Evolutionary conservation across 1,140 invertebrate genomes (phyloP), one percentile per base, ranked within the genome.

Genomic region (Panagrolaimus sp.): DNA sequence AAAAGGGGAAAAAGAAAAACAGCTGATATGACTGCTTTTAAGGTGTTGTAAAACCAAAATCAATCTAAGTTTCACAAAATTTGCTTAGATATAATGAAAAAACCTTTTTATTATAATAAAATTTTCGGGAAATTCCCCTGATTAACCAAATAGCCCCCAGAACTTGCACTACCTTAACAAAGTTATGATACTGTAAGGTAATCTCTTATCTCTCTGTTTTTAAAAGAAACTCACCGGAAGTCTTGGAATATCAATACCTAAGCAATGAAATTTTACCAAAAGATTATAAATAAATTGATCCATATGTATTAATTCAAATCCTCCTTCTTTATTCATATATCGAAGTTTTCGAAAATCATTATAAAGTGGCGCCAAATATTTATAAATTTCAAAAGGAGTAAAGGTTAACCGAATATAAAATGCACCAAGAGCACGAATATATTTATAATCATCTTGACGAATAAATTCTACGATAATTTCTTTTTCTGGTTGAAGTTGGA

Each of bases 401-500:
- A 94, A 92, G 8, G 92, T 94, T 5, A 99, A 85, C 64, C 96
- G 86, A 88, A 99, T 91, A 80, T 99, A 99, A 79, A 93, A 89
- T 0, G 95, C 96, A 2, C 95, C 96, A 16, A 99, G 84, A 0
- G 93, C 95, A 73, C 96, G 87, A 0, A 98, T 92, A 85, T 99
- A 89, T 75, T 99, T 99, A 79, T 95, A 98, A 83, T 98, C 93
- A 85, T 98, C 93, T 82, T 98, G 97, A 84, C 93, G 92, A 66
- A 99, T 98, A 83, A 98, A 99, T 82, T 99, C 96, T 0, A 98
- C 91, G 11, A 98, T 91, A 74, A 99, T 99, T 78, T 99, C 96
- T 84, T 98, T 98, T 83, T 98, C 95, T 31, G 96, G 96, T 85
- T 98, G 96, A 81, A 99, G 98, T 87, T 99, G 96, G 25, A 99